Evolutionary conservation across 1,140 invertebrate genomes (phyloP), one percentile per base, ranked within the genome.

Genomic region (Ptiloglossa arizonensis): DNA sequence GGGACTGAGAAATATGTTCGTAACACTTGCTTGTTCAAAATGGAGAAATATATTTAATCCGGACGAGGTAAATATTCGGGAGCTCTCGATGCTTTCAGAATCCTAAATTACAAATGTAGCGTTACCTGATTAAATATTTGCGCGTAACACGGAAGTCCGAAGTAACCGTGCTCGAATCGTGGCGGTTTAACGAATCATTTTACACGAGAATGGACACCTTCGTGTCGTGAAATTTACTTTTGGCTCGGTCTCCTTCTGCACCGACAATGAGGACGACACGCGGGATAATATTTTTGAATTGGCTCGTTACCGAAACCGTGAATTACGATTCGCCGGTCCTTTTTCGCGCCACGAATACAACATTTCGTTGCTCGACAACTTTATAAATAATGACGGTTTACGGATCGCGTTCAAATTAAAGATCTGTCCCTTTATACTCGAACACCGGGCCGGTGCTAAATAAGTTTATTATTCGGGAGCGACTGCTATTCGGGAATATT

Each of bases 371-470:
- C 79, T 76, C 66, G 57, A 59, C 77, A 80, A 81, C 79, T 80
- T 83, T 80, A 81, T 83, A 88, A 88, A 85, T 86, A 88, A 88
- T 85, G 81, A 83, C 81, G 80, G 83, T 82, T 50, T 68, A 79
- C 71, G 81, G 79, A 69, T 48, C 22, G 22, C 32, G 29, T 59
- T 48, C 19, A 59, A 22, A 32, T 46, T 27, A 22, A 0, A 4
- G 5, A n/a, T 50, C 46, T n/a, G n/a, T n/a, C n/a, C n/a, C n/a
- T n/a, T n/a, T n/a, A n/a, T n/a, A n/a, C n/a, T n/a, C n/a, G n/a
- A n/a, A n/a, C n/a, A n/a, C n/a, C n/a, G n/a, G n/a, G 17, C 0
- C 17, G 46, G 17, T 68, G n/a, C n/a, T n/a, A n/a, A 54, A 54
- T 38, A 22, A 6, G 48, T 22, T 50, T n/a, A n/a, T n/a, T n/a